A percentile compares a stretch with the other conserved stretches of the same genome.
These are phyloP conservation scores for Erythrolamprus reginae DNA, from an alignment of 2,113 vertebrate species.

Conservation along the genomic window DNA sequence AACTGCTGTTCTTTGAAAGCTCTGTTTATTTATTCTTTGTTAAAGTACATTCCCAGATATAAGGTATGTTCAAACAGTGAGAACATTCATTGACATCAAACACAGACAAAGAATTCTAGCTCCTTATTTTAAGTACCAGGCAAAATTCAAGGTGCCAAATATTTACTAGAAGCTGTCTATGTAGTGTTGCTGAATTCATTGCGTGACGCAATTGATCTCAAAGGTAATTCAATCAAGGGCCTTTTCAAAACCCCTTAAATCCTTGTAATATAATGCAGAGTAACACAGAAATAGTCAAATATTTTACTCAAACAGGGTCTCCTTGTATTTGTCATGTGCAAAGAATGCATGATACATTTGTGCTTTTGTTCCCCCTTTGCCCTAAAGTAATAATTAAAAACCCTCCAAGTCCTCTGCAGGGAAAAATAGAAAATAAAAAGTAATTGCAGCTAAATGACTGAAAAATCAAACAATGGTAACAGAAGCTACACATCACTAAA, in stretches of 20 bases:
- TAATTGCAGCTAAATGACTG: conserved; percentile 20
- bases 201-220: conserved; percentile 44
- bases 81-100: not conserved
- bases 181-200: fast-evolving
- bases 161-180: fast-evolving
- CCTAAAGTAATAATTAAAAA: conserved; percentile 32
- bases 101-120: not conserved
- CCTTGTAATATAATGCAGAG: conserved; percentile 57
- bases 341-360: conserved; percentile 57
- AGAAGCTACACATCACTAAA: conserved; percentile 56
- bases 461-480: conserved; percentile 29
- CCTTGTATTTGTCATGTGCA: conserved; percentile 40
- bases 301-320: conserved; percentile 48
- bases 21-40: not conserved
- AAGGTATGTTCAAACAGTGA: not conserved
- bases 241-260: conserved; percentile 53
- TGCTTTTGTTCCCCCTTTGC: conserved; percentile 29
- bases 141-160: fast-evolving
- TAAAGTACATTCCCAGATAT: not conserved
- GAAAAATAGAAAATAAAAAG: conserved; percentile 9
- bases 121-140: conserved; percentile 2
- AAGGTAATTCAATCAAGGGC: conserved; percentile 63
- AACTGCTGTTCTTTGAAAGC: not conserved
- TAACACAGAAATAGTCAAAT: conserved; percentile 45
- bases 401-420: conserved; percentile 26